Conservation (phyloP, 2,888 invertebrate species). For the Blera fallax region DNA sequence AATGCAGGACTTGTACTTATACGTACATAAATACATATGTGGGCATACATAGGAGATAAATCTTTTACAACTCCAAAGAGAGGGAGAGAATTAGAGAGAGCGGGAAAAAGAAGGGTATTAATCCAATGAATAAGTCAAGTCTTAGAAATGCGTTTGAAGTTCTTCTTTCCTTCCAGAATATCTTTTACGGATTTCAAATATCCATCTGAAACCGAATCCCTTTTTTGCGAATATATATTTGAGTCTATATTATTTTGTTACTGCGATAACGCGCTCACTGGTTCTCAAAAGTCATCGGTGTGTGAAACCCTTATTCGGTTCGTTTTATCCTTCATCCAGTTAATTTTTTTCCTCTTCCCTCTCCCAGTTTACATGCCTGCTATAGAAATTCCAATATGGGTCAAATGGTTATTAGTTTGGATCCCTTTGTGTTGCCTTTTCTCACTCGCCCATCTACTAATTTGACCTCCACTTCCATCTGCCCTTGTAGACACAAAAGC, state of each 20-base stretch:
- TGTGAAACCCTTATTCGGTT: slow-evolving; percentile 16
- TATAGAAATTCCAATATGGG: slow-evolving; percentile 36
- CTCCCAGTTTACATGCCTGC: neutral
- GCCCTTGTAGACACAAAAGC: slow-evolving; percentile 1
- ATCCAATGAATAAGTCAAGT: slow-evolving; percentile 4
- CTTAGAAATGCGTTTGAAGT: neutral
- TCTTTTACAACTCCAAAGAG: neutral
- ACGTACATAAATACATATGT: neutral
- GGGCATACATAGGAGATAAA: neutral
- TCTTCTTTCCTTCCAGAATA: neutral
- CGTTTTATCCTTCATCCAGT: slow-evolving; percentile 17
- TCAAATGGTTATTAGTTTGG: slow-evolving; percentile 43
- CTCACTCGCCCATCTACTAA: neutral
- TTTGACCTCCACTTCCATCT: slow-evolving; percentile 18
- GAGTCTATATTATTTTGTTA: slow-evolving; percentile 12
- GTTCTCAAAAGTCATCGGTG: slow-evolving; percentile 23
- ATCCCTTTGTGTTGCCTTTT: slow-evolving; percentile 9
- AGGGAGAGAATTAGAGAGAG: too few relatives aligned
- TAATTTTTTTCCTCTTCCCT: neutral
- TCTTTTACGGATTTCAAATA: neutral
- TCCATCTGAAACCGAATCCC: neutral
- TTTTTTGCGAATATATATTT: neutral
- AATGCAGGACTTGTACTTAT: neutral
- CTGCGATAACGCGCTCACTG: slow-evolving; percentile 44
- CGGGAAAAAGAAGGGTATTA: neutral